Evolutionary conservation across 2,888 invertebrate genomes (phyloP).

Genomic region (Deilephila elpenor): DNA sequence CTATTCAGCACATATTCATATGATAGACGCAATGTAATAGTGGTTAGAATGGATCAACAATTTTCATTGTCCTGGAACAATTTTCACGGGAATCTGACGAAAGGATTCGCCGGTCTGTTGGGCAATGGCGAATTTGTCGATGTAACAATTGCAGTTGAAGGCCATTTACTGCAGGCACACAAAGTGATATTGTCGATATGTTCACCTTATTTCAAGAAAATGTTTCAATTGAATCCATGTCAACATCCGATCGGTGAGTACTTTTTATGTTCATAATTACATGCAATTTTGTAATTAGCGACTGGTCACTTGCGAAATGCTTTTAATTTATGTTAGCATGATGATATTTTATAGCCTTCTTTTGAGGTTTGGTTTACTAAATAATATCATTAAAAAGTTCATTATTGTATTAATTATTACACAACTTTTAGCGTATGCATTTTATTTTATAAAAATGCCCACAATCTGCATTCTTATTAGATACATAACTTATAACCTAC

Average conservation of each 20-base stretch:
- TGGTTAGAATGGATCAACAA: constrained; percentile 86
- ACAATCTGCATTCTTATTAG: no score
- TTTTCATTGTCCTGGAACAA: constrained; percentile 90
- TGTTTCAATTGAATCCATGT: constrained; percentile 87
- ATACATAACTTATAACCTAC: no score
- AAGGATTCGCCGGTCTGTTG: constrained; percentile 86
- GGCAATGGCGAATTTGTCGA: constrained; percentile 86
- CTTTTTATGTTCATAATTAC: constrained; percentile 31
- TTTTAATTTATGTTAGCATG: neutral
- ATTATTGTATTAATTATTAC: no score
- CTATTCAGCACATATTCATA: constrained; percentile 27
- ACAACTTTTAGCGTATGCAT: no score
- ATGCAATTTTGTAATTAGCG: constrained; percentile 15
- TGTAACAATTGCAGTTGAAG: constrained; percentile 86
- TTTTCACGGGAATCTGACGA: constrained; percentile 88
- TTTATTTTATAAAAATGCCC: neutral
- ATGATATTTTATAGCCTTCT: neutral
- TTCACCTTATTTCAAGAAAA: constrained; percentile 89
- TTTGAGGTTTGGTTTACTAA: neutral
- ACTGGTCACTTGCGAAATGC: constrained; percentile 12
- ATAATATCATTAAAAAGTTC: neutral
- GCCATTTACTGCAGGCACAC: constrained; percentile 87
- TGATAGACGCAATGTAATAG: constrained; percentile 63
- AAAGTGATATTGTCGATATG: constrained; percentile 89
- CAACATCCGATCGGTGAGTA: constrained; percentile 86